These are phyloP conservation scores for Nesogale talazaci DNA, from an alignment of 2,113 vertebrate species.

Conservation along the genomic window DNA sequence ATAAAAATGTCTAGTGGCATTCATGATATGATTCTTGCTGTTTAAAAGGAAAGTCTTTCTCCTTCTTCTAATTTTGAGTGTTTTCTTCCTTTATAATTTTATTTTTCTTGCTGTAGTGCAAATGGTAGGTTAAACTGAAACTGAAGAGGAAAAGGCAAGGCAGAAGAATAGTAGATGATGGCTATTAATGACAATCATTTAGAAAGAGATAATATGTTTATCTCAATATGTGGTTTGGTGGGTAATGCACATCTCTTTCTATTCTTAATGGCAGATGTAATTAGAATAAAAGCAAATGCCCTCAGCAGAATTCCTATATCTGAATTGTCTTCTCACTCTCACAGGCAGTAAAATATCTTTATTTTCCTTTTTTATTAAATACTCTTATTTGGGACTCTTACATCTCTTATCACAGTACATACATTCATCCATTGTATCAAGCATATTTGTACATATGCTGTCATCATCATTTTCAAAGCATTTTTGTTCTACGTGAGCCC, in stretches of 20 bases:
- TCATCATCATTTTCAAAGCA: too few species aligned
- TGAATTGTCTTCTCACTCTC: background rate
- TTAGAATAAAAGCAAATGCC: constrained; percentile 17
- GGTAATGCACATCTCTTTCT: background rate
- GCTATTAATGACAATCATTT: background rate
- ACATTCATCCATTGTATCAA: too few species aligned
- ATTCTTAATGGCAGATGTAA: background rate
- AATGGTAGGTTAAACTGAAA: constrained; percentile 23
- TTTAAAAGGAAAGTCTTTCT: constrained; percentile 22
- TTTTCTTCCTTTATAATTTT: background rate
- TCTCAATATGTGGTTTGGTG: constrained; percentile 30
- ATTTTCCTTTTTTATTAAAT: too few species aligned
- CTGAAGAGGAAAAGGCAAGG: constrained; percentile 13
- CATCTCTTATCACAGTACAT: too few species aligned
- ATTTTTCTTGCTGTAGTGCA: background rate
- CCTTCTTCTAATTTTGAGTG: background rate
- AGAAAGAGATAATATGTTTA: constrained; percentile 34
- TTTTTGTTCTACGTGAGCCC: too few species aligned
- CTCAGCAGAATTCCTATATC: background rate
- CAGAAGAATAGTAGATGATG: background rate
- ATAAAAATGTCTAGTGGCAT: constrained; percentile 6
- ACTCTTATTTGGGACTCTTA: too few species aligned
- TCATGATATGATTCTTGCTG: background rate
- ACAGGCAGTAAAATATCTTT: background rate
- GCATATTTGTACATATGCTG: too few species aligned